Percentiles rank a stretch among this genome's conserved stretches.
Evolutionary conservation across 2,113 vertebrate genomes (phyloP).

Genomic region (Camelus bactrianus): DNA sequence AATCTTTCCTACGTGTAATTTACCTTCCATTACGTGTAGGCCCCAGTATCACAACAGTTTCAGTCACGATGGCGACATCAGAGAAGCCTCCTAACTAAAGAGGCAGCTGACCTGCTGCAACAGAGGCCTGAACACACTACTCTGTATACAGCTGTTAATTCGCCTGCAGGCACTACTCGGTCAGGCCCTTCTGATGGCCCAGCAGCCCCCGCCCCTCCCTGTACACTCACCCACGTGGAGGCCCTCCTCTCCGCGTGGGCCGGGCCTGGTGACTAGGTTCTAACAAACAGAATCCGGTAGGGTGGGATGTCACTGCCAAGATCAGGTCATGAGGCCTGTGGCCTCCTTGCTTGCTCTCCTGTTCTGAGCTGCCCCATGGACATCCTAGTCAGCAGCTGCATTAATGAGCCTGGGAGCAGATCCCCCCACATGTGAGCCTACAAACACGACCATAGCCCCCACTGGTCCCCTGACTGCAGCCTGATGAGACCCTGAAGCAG

Average conservation of each 20-base stretch:
- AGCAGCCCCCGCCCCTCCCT: not conserved
- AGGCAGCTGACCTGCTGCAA: not conserved
- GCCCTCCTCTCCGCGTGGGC: not conserved
- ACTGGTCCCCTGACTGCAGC: not conserved
- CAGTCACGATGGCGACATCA: not conserved
- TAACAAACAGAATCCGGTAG: not conserved
- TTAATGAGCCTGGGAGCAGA: not conserved
- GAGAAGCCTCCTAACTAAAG: not conserved
- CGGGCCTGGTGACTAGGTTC: not conserved
- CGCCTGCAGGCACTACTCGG: not conserved
- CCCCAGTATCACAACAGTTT: not conserved
- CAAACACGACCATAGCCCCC: not conserved
- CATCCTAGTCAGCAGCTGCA: not conserved
- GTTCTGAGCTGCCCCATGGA: not conserved
- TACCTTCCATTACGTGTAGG: not conserved
- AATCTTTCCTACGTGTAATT: not conserved
- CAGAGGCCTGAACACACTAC: not conserved
- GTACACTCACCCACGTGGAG: too few relatives aligned
- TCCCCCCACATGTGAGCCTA: too few relatives aligned
- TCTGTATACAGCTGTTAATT: not conserved
- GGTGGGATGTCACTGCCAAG: not conserved
- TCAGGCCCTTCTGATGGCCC: accelerated
- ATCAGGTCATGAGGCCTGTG: accelerated
- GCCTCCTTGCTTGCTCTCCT: not conserved
- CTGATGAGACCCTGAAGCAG: not conserved